Evolutionary conservation across 1,140 invertebrate species (phyloP).

Genomic region (Lucilia cuprina): DNA sequence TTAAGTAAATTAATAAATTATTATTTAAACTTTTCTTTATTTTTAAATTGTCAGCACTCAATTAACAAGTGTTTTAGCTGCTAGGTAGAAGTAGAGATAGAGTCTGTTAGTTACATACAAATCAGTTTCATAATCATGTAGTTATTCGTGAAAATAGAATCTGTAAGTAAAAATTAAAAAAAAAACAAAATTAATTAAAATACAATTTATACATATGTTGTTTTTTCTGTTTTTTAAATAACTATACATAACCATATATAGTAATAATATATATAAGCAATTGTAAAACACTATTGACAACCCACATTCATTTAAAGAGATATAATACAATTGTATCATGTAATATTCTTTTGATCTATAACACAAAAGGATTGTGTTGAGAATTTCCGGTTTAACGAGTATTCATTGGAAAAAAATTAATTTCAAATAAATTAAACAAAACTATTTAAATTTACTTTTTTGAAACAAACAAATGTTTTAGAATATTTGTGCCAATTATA

Average conservation of each 20-base stretch:
- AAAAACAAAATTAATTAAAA: constrained; percentile 11
- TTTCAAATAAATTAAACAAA: no score
- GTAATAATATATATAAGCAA: constrained; percentile 12
- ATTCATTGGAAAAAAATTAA: no score
- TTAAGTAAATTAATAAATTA: neutral
- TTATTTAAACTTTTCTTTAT: neutral
- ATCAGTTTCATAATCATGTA: constrained; percentile 7
- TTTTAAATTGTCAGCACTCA: no score
- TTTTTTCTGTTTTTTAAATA: neutral
- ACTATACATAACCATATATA: constrained; percentile 7
- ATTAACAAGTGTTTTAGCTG: neutral
- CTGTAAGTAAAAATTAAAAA: neutral
- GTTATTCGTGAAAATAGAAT: constrained; percentile 9
- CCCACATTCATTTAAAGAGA: neutral
- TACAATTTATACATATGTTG: constrained; percentile 23
- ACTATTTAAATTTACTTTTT: no score
- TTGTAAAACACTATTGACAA: neutral
- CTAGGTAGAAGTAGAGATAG: neutral
- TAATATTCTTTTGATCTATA: neutral
- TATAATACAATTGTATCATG: neutral
- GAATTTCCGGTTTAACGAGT: neutral
- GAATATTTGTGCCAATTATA: no score
- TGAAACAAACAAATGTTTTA: no score
- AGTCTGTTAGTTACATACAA: neutral
- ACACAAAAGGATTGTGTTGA: constrained; percentile 12